These are phyloP conservation scores for Hemibagrus guttatus DNA, from an alignment of 2,797 vertebrate species.

Conservation along the genomic window DNA sequence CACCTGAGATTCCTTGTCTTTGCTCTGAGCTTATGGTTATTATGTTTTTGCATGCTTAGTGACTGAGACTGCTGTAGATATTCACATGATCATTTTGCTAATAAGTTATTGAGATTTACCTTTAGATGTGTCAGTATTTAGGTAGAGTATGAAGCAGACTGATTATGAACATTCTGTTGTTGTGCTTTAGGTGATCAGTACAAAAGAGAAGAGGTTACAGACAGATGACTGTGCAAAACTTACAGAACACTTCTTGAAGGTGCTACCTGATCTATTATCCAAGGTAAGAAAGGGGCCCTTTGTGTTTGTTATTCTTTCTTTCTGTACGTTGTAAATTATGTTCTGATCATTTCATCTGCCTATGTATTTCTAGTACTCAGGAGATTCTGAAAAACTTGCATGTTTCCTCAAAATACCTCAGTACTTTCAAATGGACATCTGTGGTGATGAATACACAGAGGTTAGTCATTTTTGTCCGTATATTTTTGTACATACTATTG, in stretches of 20 bases:
- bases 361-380: constrained; percentile 78
- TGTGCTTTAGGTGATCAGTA: constrained; percentile 73
- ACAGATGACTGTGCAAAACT: constrained; percentile 82
- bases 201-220: constrained; percentile 84
- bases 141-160: constrained; percentile 6
- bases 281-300: constrained; percentile 74
- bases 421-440: constrained; percentile 79
- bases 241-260: constrained; percentile 82
- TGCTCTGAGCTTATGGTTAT: not conserved
- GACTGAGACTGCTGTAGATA: not conserved
- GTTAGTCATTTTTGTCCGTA: constrained; percentile 63
- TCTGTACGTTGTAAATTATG: not conserved
- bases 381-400: constrained; percentile 73
- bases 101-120: not conserved
- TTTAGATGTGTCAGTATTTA: not conserved
- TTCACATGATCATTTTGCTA: not conserved
- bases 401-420: constrained; percentile 87
- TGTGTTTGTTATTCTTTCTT: not conserved
- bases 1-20: not conserved
- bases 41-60: not conserved
- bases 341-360: constrained; percentile 2
- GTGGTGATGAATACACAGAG: constrained; percentile 68
- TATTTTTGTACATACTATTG: not conserved
- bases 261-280: constrained; percentile 83
- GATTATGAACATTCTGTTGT: not conserved